Percentiles rank a stretch among this genome's conserved stretches.
These are phyloP conservation scores for Oligia latruncula DNA, from an alignment of 2,888 invertebrate genomes.

Conservation along the genomic window DNA sequence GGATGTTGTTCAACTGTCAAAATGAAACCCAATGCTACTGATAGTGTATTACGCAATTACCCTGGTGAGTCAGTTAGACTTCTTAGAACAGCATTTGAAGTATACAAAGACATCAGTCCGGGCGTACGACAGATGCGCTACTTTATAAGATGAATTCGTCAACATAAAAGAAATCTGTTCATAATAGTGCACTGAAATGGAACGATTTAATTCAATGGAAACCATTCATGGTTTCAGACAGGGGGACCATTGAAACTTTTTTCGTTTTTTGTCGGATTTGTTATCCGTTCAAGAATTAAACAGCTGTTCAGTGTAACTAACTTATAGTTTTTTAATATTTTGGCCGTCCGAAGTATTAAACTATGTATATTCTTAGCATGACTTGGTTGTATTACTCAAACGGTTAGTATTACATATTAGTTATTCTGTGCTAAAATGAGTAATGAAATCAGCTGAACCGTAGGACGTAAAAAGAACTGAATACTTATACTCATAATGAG, in stretches of 20 bases:
- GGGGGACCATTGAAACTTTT: conserved; percentile 1
- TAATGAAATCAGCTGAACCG: not conserved
- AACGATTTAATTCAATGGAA: conserved; percentile 6
- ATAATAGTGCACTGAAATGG: conserved; percentile 12
- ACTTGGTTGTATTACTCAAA: not conserved
- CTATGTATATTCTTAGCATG: not conserved
- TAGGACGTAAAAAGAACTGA: not conserved
- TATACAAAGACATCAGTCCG: not conserved
- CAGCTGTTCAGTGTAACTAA: conserved; percentile 19
- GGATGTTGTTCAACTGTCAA: no score
- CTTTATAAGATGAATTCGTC: not conserved
- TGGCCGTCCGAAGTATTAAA: not conserved
- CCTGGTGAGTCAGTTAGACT: not conserved
- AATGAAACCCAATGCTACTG: no score
- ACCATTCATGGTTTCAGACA: conserved; percentile 24
- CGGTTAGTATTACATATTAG: no score
- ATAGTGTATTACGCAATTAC: no score
- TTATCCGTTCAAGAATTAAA: not conserved
- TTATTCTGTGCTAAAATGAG: not conserved
- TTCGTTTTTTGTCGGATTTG: not conserved
- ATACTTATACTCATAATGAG: conserved; percentile 8
- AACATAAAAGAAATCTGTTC: conserved; percentile 26
- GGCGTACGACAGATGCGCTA: conserved; percentile 9
- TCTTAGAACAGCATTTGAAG: not conserved
- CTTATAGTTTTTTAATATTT: not conserved